These are phyloP conservation scores for Abscondita cerata DNA, from an alignment of 2,888 invertebrate genomes.

Conservation along the genomic window DNA sequence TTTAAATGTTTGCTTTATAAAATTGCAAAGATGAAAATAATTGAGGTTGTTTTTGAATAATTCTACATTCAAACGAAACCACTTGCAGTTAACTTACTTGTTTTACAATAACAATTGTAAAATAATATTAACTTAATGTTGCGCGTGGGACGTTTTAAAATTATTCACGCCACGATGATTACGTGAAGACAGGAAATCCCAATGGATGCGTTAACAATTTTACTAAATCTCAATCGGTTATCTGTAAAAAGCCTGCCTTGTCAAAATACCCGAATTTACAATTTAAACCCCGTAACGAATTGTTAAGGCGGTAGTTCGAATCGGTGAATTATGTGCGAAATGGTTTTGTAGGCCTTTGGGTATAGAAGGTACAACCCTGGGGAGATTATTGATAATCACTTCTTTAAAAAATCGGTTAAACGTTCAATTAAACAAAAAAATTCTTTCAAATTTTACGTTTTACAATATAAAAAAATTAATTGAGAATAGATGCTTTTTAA, in stretches of 20 bases:
- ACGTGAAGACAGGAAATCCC: conserved; percentile 18
- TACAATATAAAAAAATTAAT: too few relatives aligned
- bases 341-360: conserved; percentile 2
- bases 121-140: background rate
- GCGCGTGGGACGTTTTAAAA: background rate
- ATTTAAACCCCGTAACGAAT: conserved; percentile 45
- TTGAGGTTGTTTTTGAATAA: conserved; percentile 32
- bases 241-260: conserved; percentile 33
- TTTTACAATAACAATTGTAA: conserved; percentile 5
- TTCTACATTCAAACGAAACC: conserved; percentile 15
- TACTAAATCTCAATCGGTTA: conserved; percentile 24
- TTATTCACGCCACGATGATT: background rate
- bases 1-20: conserved; percentile 33
- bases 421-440: too few relatives aligned
- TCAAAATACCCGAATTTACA: conserved; percentile 32
- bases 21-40: conserved; percentile 37
- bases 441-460: too few relatives aligned
- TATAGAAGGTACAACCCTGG: too few relatives aligned
- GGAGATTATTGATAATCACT: too few relatives aligned
- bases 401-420: too few relatives aligned
- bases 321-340: conserved; percentile 44
- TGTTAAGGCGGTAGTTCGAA: conserved; percentile 46
- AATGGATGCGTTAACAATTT: conserved; percentile 26
- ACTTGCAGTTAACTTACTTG: conserved; percentile 15
- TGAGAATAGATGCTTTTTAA: too few relatives aligned